Evolutionary conservation across 1,140 invertebrate genomes (phyloP).

Genomic region (Leptonema lineaticorne): DNA sequence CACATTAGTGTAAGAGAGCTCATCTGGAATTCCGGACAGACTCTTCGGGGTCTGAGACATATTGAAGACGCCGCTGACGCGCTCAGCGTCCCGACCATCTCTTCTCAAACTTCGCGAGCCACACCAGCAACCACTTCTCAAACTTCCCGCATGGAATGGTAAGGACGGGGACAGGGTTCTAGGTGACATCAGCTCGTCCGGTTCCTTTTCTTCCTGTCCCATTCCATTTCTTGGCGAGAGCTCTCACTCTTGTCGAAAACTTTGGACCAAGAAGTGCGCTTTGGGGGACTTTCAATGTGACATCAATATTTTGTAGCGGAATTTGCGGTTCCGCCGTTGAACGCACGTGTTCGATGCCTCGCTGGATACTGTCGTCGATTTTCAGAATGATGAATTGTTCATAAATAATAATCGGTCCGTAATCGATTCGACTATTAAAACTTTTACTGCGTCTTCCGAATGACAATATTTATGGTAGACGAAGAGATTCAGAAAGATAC

Average conservation of each 20-base stretch:
- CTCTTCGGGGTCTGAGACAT: slow-evolving; percentile 38
- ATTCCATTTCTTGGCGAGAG: background rate
- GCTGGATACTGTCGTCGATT: slow-evolving; percentile 1
- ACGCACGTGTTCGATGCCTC: background rate
- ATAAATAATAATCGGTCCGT: background rate
- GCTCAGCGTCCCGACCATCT: background rate
- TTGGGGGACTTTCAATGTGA: slow-evolving; percentile 33
- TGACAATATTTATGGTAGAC: background rate
- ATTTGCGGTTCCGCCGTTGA: slow-evolving; percentile 15
- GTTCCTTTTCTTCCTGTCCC: background rate
- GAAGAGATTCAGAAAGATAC: too few relatives aligned
- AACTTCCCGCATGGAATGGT: background rate
- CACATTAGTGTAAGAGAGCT: slow-evolving; percentile 39
- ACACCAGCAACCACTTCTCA: background rate
- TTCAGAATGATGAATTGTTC: slow-evolving; percentile 12
- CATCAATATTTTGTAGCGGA: slow-evolving; percentile 32
- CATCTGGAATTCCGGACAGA: slow-evolving; percentile 42
- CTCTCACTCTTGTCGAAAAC: slow-evolving; percentile 27
- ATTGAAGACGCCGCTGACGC: slow-evolving; percentile 29
- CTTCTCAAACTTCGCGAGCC: background rate
- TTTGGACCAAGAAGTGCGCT: slow-evolving; percentile 31
- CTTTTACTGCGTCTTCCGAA: background rate
- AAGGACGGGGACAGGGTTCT: background rate
- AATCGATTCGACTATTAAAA: background rate
- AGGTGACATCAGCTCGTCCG: background rate